Percentiles rank a stretch among this genome's conserved stretches.
Conservation (phyloP, 2,888 invertebrate genomes). For the Sphecodes monilicornis region DNA sequence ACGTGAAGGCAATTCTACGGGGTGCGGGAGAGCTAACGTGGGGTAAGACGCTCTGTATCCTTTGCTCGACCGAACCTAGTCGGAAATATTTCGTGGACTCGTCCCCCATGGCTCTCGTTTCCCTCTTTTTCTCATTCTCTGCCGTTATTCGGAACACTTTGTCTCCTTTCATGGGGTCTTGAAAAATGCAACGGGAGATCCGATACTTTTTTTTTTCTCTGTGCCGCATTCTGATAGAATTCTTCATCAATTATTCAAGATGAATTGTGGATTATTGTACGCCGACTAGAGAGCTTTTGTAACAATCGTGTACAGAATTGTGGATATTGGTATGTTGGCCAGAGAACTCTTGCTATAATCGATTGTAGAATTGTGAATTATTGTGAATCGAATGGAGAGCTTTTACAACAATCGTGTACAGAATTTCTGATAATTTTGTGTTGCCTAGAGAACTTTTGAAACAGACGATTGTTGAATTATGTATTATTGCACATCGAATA, state of each 20-base stretch:
- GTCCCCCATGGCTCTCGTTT: neutral
- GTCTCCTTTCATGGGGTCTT: neutral
- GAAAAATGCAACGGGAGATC: neutral
- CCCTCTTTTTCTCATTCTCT: neutral
- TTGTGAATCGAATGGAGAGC: no score
- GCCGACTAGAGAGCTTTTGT: neutral
- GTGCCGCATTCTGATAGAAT: neutral
- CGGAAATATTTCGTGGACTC: slow-evolving; percentile 34
- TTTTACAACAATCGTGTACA: no score
- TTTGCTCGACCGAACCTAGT: neutral
- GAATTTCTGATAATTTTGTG: no score
- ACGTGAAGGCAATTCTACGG: slow-evolving; percentile 67
- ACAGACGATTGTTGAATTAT: no score
- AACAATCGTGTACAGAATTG: neutral
- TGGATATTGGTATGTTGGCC: neutral
- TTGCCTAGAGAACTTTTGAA: no score
- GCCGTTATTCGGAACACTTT: neutral
- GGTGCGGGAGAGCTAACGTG: slow-evolving; percentile 54
- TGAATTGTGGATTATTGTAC: neutral
- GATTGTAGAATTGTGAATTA: no score
- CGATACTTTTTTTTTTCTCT: neutral
- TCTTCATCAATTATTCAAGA: neutral
- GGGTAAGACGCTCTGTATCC: slow-evolving; percentile 51
- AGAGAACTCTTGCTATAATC: neutral
- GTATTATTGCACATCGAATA: no score